phyloP scores from a whole-genome alignment of 2,888 invertebrate genomes.

The Helleia helle region DNA sequence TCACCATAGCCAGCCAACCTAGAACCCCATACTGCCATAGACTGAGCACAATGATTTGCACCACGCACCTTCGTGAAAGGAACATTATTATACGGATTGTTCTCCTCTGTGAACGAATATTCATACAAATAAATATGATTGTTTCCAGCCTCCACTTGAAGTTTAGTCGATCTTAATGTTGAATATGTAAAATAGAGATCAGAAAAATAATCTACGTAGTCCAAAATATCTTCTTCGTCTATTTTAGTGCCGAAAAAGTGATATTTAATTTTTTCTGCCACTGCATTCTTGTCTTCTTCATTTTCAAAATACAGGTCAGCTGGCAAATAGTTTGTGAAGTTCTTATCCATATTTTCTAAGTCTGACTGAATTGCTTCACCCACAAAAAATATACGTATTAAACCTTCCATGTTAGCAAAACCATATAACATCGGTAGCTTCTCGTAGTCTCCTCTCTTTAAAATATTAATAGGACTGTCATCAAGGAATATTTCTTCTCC shows the following conservation, averaged over 20 bases:
- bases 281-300: not conserved
- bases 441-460: conserved; percentile 28
- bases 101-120: conserved; percentile 31
- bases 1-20: conserved; percentile 20
- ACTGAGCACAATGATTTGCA: conserved; percentile 33
- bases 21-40: conserved; percentile 21
- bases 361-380: not conserved
- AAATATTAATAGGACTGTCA: conserved; percentile 30
- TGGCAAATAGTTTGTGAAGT: not conserved
- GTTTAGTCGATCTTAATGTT: conserved; percentile 26
- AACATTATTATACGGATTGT: conserved; percentile 19
- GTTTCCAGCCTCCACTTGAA: conserved; percentile 25
- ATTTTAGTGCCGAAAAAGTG: conserved; percentile 20
- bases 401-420: conserved; percentile 33
- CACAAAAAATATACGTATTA: conserved; percentile 15
- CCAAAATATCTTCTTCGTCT: conserved; percentile 19
- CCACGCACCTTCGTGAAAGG: conserved; percentile 30
- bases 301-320: not conserved
- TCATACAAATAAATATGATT: conserved; percentile 33
- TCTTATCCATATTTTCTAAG: not conserved
- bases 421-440: conserved; percentile 35
- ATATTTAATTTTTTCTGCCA: conserved; percentile 12
- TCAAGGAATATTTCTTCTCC: conserved; percentile 27
- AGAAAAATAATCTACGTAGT: conserved; percentile 26
- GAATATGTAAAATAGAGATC: conserved; percentile 39